These are phyloP conservation scores for Probaryconus sp. DNA, from an alignment of 1,140 invertebrate species.

Conservation along the genomic window DNA sequence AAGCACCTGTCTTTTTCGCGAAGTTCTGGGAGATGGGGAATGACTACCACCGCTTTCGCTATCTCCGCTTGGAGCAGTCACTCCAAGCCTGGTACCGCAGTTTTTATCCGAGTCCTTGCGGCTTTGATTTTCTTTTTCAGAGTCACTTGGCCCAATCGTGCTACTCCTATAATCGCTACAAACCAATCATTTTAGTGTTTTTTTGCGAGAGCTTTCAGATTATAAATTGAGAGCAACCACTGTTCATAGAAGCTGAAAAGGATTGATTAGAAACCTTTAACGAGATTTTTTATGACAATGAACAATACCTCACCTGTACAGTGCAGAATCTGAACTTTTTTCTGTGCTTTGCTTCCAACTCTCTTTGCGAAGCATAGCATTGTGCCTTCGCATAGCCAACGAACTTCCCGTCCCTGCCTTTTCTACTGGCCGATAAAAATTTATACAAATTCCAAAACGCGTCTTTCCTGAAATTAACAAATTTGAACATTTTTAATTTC, in stretches of 20 bases:
- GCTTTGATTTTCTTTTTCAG: constrained; percentile 88
- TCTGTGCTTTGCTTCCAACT: constrained; percentile 94
- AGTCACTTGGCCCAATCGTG: constrained; percentile 91
- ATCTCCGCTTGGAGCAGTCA: constrained; percentile 85
- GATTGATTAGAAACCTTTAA: too few species aligned
- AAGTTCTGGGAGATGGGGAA: constrained; percentile 89
- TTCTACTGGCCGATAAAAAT: constrained; percentile 96
- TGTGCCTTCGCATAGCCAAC: constrained; percentile 77
- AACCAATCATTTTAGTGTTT: constrained; percentile 66
- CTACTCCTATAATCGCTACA: constrained; percentile 94
- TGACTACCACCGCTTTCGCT: constrained; percentile 92
- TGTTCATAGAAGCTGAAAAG: too few species aligned
- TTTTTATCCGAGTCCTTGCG: constrained; percentile 83
- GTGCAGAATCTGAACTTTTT: constrained; percentile 93
- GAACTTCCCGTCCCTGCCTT: constrained; percentile 63
- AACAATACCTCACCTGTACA: constrained; percentile 86
- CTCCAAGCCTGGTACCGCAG: constrained; percentile 80
- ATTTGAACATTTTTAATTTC: not conserved
- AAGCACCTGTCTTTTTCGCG: constrained; percentile 86
- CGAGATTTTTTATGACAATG: not conserved
- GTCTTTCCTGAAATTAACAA: constrained; percentile 82
- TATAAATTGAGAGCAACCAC: not conserved
- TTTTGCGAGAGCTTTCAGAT: constrained; percentile 1
- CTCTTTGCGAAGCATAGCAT: constrained; percentile 85
- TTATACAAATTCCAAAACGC: constrained; percentile 97